Base-by-base conservation (phyloP, 2,888 invertebrate species). In the Coelopa pilipes region DNA sequence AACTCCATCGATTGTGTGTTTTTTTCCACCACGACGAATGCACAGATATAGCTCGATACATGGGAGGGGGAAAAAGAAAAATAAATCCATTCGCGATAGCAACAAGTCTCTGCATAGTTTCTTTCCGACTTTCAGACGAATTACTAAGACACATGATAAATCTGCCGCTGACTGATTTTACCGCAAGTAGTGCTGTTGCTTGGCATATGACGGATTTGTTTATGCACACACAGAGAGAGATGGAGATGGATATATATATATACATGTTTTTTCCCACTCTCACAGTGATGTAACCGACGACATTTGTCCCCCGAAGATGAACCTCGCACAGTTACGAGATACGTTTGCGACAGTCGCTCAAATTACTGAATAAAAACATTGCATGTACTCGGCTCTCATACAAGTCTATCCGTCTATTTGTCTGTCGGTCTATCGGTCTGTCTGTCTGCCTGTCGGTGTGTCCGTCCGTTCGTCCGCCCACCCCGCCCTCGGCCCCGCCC, bases 231-330 rank as follows among this genome's bases (percentile, higher is more conserved):
- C n/a, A n/a, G n/a, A n/a, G n/a, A n/a, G n/a, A n/a, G n/a, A n/a
- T n/a, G n/a, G n/a, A n/a, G n/a, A n/a, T n/a, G n/a, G n/a, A n/a
- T n/a, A n/a, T n/a, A n/a, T n/a, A n/a, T n/a, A n/a, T n/a, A 63
- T 69, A 63, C 17, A 10, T 71, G 59, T 59, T 50, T 53, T 81
- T 80, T 81, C 81, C 82, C 80, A 81, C 81, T 83, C 50, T 60
- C 45, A 57, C 50, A 82, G 81, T 81, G 79, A 79, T 79, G 80
- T 82, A 81, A 82, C 79, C 81, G 82, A 77, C 80, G 80, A 80
- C 80, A 81, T 82, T 81, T 81, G 81, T 82, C 81, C 81, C 78
- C 59, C 70, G 70, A 75, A 77, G 77, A 45, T 60, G 15, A 19
- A 45, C 15, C 24, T 19, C 47, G 13, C 53, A 59, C 21, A 12